Base-by-base conservation (phyloP, 2,797 vertebrate species). In the Buceros bicornis region DNA sequence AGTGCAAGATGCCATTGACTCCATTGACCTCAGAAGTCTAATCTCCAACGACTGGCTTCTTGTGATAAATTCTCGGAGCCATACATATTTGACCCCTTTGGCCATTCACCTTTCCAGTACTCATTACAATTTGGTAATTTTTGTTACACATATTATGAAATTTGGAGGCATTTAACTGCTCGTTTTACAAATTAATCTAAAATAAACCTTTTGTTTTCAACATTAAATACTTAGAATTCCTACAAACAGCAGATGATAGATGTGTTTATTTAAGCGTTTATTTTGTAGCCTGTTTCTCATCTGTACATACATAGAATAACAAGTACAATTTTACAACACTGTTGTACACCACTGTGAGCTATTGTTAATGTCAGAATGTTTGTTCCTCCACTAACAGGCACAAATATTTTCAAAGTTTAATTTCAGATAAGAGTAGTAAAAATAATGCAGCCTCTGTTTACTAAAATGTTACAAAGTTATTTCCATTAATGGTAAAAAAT, bases 401-500 rank as follows among this genome's bases (percentile, higher is more conserved):
- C 1, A 11, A 95, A 86, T 53, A 28, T 31, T 35, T 73, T 94
- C 40, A 18, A 79, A 89, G 48, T 70, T 89, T 91, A 82, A 66
- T 87, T 62, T 82, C 82, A 93, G 76, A 72, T 85, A 92, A 45
- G 14, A 74, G 5, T 21, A 45, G 13, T 31, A 71, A 62, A 58
- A 83, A 54, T 22, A 81, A 74, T 13, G 6, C 10, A 50, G 10
- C 18, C 11, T 64, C 67, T 71, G 16, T 47, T 78, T 86, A 82
- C 37, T 56, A 64, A 94, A 80, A 90, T 65, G 47, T 53, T 71
- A n/a, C 22, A 65, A 65, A 50, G 8, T 28, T 56, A 45, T 82
- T 77, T 73, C 79, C 69, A 81, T 90, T 78, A 91, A 81, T 40
- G 53, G 70, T 70, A 92, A 93, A 94, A 85, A 67, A 45, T 35